Evolutionary conservation across 1,140 invertebrate species (phyloP), one percentile per base, ranked within the genome.

Genomic region (Conus betulinus): DNA sequence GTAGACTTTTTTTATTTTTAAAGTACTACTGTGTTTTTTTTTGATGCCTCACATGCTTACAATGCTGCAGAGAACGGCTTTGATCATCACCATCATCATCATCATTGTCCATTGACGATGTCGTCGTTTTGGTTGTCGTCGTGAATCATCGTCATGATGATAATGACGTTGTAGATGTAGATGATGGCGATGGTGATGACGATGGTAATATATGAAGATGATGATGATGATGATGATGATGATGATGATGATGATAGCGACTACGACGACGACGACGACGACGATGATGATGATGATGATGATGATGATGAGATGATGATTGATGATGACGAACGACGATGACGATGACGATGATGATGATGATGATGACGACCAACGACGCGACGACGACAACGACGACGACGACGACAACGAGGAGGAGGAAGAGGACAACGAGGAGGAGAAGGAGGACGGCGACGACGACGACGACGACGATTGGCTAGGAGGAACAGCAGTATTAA

Each of bases 211-310:
- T 85, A 85, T 85, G 84, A 85, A 3, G 84, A 85, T 85, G 84
- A 85, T 85, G 84, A 85, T 85, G 84, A 85, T 85, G 84, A 85
- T 85, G 84, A 85, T 85, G 84, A 85, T 85, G 84, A 85, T 85
- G 71, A 74, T 74, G 71, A 74, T 74, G 71, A 74, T 74, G 71
- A 74, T 74, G 17, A 20, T 74, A 2, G 3, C 39, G 39, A 39
- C 39, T 0, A 39, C 39, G 39, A 39, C 39, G 39, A 39, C 39
- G 39, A 39, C 39, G 39, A 39, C 39, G 39, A 39, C 3, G 39
- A 39, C 39, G 39, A 39, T 39, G 39, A 39, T 39, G 71, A 74
- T 74, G 71, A 74, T 74, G 71, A 74, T 74, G 71, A 74, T 74
- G 71, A 74, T 74, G 71, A 74, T 74, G 84, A 85, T 85, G 84